Evolutionary conservation across 2,888 invertebrate genomes (phyloP).

Genomic region (Psylliodes chrysocephalus): DNA sequence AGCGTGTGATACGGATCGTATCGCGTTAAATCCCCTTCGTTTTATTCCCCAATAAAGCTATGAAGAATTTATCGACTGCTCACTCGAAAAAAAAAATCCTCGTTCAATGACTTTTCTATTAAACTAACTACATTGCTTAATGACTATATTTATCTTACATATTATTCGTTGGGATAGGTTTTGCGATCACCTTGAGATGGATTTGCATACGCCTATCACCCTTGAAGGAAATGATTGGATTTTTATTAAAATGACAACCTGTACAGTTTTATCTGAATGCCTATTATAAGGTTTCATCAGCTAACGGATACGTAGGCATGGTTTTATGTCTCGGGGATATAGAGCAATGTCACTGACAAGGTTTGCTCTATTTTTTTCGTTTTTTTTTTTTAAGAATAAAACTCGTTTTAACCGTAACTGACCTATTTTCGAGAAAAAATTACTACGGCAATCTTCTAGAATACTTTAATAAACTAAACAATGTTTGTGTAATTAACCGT

Average conservation of each 20-base stretch:
- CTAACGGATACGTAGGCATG: slow-evolving; percentile 19
- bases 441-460: too few relatives aligned
- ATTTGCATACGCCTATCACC: slow-evolving; percentile 29
- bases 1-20: too few relatives aligned
- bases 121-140: too few relatives aligned
- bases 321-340: slow-evolving; percentile 23
- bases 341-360: slow-evolving; percentile 27
- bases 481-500: too few relatives aligned
- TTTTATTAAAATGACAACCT: slow-evolving; percentile 22
- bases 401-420: neutral
- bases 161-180: slow-evolving; percentile 28
- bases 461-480: too few relatives aligned
- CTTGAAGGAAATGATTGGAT: slow-evolving; percentile 26
- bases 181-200: slow-evolving; percentile 14
- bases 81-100: too few relatives aligned
- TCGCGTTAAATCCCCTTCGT: too few relatives aligned
- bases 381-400: neutral
- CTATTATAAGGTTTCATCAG: slow-evolving; percentile 13
- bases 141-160: slow-evolving; percentile 19
- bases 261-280: slow-evolving; percentile 5
- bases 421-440: neutral
- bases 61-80: too few relatives aligned
- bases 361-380: slow-evolving; percentile 20
- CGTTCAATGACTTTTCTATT: too few relatives aligned
- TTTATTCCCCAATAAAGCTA: too few relatives aligned